phyloP scores from a whole-genome alignment of 2,888 invertebrate genomes.

The Brachyptera risi region DNA sequence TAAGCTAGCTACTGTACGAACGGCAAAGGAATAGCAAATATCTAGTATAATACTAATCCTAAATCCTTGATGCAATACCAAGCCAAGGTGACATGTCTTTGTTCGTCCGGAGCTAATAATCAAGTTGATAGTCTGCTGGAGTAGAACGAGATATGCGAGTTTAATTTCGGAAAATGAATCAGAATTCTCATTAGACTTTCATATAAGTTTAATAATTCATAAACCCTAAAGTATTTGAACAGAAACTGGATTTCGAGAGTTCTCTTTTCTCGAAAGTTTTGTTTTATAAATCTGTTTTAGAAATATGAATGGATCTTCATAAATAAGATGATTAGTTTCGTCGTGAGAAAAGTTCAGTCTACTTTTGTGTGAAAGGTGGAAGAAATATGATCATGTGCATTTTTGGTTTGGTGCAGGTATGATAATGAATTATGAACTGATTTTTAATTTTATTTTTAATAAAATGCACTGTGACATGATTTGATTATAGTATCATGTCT shows the following conservation, averaged over 20 bases:
- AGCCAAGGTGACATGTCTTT: no score
- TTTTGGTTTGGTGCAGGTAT: no score
- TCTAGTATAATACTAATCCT: neutral
- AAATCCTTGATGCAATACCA: no score
- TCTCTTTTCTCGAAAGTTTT: neutral
- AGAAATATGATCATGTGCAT: no score
- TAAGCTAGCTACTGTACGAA: neutral
- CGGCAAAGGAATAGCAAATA: neutral
- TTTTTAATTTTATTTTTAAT: no score
- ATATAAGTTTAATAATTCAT: constrained; percentile 6
- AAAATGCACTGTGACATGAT: no score
- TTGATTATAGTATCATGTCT: no score
- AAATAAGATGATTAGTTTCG: neutral
- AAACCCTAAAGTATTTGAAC: neutral
- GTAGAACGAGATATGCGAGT: neutral
- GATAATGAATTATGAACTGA: no score
- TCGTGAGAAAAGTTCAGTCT: no score
- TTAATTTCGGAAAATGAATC: constrained; percentile 7
- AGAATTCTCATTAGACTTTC: constrained; percentile 9
- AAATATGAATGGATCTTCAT: neutral
- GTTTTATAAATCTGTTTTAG: neutral
- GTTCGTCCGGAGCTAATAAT: constrained; percentile 1
- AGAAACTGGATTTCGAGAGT: neutral
- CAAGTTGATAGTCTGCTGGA: neutral
- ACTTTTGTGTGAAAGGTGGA: no score